phyloP scores from a whole-genome alignment of 2,888 invertebrate species.

The Peribatodes rhomboidaria region DNA sequence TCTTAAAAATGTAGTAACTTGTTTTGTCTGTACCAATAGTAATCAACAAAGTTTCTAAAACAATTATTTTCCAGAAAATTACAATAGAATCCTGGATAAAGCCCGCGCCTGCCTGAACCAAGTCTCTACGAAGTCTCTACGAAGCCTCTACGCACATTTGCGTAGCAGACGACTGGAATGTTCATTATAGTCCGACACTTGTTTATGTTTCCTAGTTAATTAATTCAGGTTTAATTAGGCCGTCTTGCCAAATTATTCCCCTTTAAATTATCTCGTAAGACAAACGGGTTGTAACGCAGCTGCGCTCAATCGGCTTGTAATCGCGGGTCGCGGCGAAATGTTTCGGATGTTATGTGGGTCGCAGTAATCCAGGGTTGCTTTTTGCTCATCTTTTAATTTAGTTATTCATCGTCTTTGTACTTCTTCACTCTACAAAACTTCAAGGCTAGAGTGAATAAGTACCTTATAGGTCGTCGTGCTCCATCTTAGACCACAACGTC shows the following conservation, averaged over 20 bases:
- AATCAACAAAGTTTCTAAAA: neutral
- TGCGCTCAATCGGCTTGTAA: conserved; percentile 17
- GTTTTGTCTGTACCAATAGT: too few relatives aligned
- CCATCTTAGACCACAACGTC: too few relatives aligned
- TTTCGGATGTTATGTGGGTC: conserved; percentile 13
- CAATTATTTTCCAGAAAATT: neutral
- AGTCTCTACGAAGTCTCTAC: too few relatives aligned
- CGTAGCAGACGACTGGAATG: conserved; percentile 30
- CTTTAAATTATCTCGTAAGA: conserved; percentile 69
- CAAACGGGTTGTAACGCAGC: conserved; percentile 51
- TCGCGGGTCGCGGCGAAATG: conserved; percentile 16
- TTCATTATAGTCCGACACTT: conserved; percentile 57
- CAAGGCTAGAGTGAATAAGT: too few relatives aligned
- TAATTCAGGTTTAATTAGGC: conserved; percentile 73
- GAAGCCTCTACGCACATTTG: neutral
- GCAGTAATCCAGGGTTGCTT: neutral
- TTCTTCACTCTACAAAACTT: too few relatives aligned
- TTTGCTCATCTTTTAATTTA: neutral
- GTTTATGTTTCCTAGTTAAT: conserved; percentile 71
- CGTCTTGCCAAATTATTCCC: conserved; percentile 68
- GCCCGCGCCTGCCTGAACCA: neutral
- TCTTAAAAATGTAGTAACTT: too few relatives aligned
- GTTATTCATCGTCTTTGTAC: neutral
- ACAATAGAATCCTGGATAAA: neutral
- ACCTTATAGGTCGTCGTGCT: too few relatives aligned